phyloP scores from a whole-genome alignment of 2,888 invertebrate genomes.

The Eristalis arbustorum region DNA sequence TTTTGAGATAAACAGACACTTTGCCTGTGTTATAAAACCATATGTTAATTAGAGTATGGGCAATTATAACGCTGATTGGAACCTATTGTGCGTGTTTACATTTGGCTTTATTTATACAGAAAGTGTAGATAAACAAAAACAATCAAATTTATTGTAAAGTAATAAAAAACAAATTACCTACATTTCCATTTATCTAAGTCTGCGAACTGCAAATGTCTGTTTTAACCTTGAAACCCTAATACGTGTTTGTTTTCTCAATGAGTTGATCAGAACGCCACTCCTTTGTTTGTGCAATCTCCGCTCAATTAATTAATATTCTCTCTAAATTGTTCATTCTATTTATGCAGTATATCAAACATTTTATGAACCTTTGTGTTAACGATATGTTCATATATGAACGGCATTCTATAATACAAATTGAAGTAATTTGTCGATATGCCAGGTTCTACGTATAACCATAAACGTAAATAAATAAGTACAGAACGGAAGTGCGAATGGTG shows the following conservation, averaged over 20 bases:
- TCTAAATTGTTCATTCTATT: not conserved
- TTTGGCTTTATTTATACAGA: too few relatives aligned
- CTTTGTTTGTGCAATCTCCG: not conserved
- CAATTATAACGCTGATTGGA: not conserved
- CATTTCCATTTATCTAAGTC: too few relatives aligned
- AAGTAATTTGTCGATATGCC: too few relatives aligned
- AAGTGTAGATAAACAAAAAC: not conserved
- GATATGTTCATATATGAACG: too few relatives aligned
- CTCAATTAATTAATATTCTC: not conserved
- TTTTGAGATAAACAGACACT: not conserved
- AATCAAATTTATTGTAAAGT: not conserved
- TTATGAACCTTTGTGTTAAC: not conserved
- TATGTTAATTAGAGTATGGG: not conserved
- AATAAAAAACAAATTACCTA: not conserved
- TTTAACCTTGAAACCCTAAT: not conserved
- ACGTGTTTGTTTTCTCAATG: not conserved
- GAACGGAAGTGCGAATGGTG: too few relatives aligned
- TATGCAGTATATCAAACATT: not conserved
- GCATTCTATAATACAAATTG: too few relatives aligned
- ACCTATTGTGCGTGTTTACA: not conserved
- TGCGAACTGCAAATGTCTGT: not conserved
- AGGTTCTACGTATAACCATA: too few relatives aligned
- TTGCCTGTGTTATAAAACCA: not conserved
- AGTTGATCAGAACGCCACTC: not conserved
- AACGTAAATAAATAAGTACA: too few relatives aligned